Percentiles rank a stretch among this genome's conserved stretches.
Conservation (phyloP, 2,113 vertebrate genomes). For the Otus sunia region DNA sequence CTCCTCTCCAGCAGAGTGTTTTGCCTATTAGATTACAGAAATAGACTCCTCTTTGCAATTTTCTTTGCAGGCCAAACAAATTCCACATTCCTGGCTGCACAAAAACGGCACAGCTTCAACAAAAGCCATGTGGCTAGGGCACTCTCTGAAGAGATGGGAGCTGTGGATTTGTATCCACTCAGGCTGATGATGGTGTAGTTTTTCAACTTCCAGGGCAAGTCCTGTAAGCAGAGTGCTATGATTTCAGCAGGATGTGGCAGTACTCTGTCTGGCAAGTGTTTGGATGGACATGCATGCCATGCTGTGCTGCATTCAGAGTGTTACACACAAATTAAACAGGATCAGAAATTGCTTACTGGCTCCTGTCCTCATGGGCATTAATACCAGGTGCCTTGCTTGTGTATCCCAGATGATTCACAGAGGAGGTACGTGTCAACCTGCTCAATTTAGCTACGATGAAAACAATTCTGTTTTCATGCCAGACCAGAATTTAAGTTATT, state of each 20-base stretch:
- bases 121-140: background rate
- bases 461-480: background rate
- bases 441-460: background rate
- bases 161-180: background rate
- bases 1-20: background rate
- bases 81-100: slow-evolving; percentile 5
- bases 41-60: slow-evolving; percentile 4
- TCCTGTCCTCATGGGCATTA: background rate
- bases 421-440: background rate
- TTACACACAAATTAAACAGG: background rate
- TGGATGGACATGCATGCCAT: background rate
- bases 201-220: background rate
- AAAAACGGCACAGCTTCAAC: slow-evolving; percentile 19
- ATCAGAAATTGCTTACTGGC: background rate
- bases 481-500: background rate
- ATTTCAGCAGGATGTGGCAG: background rate
- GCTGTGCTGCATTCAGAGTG: background rate
- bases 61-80: slow-evolving; percentile 13
- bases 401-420: background rate
- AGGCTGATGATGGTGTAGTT: background rate
- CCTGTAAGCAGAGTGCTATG: background rate
- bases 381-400: background rate
- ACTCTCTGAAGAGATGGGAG: background rate
- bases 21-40: slow-evolving; percentile 36
- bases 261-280: background rate